Base-by-base conservation (phyloP, 2,797 vertebrate genomes). In the Lepilemur septentrionalis region DNA sequence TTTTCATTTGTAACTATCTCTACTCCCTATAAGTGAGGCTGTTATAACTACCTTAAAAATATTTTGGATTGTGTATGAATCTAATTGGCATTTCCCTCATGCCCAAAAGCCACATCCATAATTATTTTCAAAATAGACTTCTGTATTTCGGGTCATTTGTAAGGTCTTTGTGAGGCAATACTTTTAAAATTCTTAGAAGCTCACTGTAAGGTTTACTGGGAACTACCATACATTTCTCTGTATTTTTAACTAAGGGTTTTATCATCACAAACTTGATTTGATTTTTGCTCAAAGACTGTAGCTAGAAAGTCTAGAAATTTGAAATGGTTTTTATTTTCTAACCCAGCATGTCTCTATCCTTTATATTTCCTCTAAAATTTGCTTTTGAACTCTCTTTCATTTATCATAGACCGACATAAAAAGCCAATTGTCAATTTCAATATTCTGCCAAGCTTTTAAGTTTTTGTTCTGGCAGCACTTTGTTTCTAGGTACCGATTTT, bases 321-420 rank as follows among this genome's bases (percentile, higher is more conserved):
- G 50, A 93, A 69, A 69, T 69, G 7, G 23, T 38, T 91, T 91
- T 93, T 87, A 61, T 87, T 95, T 80, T 61, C 8, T 82, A 87
- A 80, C 10, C 41, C 25, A 81, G n/a, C 9, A 30, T 80, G 15
- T 81, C 81, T 85, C 18, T 1, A 35, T 80, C 57, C 18, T 75
- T 80, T 85, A 50, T 50, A 72, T 81, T 57, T 84, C 55, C 22
- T 93, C 41, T 65, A 41, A 84, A 57, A 41, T 93, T 67, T 85
- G 46, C 28, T 72, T 89, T 67, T 17, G 32, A 89, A 25, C 2
- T 78, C 32, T 72, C 25, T 57, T 15, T 92, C 65, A 73, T 85
- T 85, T 94, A 15, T 67, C 50, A 23, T 3, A 72, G 23, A 90
- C 4, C 50, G 22, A 75, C 59, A 67, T 35, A 61, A 50, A 92